Conservation (phyloP, 2,888 invertebrate species). For the Drosophila bunnanda region DNA sequence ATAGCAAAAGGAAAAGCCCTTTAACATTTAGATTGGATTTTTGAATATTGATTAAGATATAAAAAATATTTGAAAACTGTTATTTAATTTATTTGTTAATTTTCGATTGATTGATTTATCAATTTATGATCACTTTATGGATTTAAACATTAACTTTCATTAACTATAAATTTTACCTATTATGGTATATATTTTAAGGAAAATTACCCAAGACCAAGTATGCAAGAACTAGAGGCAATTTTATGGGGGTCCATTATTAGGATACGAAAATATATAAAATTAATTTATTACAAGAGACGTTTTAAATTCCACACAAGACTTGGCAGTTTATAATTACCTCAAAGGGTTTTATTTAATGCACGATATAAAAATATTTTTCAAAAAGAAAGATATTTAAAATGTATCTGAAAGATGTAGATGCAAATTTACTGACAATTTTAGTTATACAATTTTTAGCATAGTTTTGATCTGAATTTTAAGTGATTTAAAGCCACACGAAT, state of each 20-base stretch:
- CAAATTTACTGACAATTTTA: background rate
- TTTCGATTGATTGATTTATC: no score
- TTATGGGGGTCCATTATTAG: background rate
- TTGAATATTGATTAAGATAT: background rate
- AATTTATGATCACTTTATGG: no score
- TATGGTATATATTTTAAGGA: background rate
- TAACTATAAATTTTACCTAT: no score
- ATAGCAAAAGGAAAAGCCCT: background rate
- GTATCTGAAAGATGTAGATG: background rate
- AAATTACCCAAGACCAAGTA: background rate
- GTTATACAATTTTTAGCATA: background rate
- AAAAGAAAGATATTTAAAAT: background rate
- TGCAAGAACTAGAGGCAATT: background rate
- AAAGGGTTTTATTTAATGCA: background rate
- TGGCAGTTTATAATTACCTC: background rate
- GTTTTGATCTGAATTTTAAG: background rate
- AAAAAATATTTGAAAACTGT: background rate
- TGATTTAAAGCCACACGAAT: no score
- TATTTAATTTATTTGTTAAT: background rate
- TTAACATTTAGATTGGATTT: background rate
- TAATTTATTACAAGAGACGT: background rate
- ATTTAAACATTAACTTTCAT: no score
- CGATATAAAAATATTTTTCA: background rate
- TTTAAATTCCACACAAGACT: conserved; percentile 1
- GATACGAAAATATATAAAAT: background rate